Evolutionary conservation across 2,888 invertebrate species (phyloP), one percentile per base, ranked within the genome.

Genomic region (Phortica magna): DNA sequence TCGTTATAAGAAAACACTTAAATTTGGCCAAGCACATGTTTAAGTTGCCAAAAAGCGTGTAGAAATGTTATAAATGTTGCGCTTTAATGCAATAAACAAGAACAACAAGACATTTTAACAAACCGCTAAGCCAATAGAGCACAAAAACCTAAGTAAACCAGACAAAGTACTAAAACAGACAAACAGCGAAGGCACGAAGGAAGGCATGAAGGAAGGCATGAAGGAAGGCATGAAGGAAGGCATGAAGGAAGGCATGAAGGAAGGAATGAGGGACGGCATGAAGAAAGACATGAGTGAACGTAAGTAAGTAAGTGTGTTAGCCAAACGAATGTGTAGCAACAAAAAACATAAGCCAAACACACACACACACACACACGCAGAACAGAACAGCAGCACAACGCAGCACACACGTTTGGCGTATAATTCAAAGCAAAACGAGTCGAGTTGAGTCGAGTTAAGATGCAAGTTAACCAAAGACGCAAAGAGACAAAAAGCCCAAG

Each of bases 381-480:
- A 68, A 74, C 41, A 76, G 64, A 78, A 78, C 68, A 81, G 3
- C 7, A 70, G 43, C 78, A 83, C 78, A 83, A 81, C 81, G 83
- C 79, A 79, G 77, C 48, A 53, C 48, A 73, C 42, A 43, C 31
- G 31, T 31, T 31, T 31, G 43, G n/a, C 22, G 19, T 12, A n/a
- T 57, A 73, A 79, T 73, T 64, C 76, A 79, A 79, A 73, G 14
- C 68, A 42, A 68, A 42, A 42, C 67, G 67, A 67, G 67, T 67
- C 65, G 83, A 86, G 83, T 88, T 82, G 79, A 77, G 81, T 71
- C 61, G 61, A 64, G 76, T 75, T 77, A 22, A 39, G 68, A 41
- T 10, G 31, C 31, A 31, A 31, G 31, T 31, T 31, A 31, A 31
- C 31, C 31, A 31, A 31, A 31, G 41, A 43, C 72, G 57, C 57